These are phyloP conservation scores for Ceryle rudis DNA, from an alignment of 2,797 vertebrate species.

Conservation along the genomic window DNA sequence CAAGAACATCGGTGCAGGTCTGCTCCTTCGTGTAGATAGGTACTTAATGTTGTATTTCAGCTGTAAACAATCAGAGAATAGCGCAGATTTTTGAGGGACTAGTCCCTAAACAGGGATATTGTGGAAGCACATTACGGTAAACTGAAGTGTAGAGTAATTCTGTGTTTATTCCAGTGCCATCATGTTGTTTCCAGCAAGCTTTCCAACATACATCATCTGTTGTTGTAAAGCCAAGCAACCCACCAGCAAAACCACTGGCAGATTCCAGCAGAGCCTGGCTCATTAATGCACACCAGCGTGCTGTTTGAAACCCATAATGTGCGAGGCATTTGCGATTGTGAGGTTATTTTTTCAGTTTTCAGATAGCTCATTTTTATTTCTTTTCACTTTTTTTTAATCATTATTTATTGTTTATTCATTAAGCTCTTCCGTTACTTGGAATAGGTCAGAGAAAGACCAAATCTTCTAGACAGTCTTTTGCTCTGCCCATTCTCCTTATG, in stretches of 20 bases:
- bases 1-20: not conserved
- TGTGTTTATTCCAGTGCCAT: not conserved
- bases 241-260: not conserved
- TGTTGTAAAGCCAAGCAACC: not conserved
- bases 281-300: not conserved
- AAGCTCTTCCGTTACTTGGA: not conserved
- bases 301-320: not conserved
- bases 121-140: not conserved
- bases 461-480: not conserved
- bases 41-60: not conserved
- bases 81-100: not conserved
- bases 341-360: not conserved
- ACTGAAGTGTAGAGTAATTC: not conserved
- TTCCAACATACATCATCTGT: not conserved
- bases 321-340: not conserved
- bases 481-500: not conserved
- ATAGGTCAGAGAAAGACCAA: not conserved
- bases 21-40: not conserved
- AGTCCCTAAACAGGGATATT: not conserved
- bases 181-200: not conserved
- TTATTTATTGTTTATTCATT: not conserved
- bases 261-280: not conserved
- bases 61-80: not conserved
- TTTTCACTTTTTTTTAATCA: not conserved
- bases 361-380: not conserved